A percentile compares a stretch with the other conserved stretches of the same genome.
Evolutionary conservation across 2,888 invertebrate genomes (phyloP).

Genomic region (Geophilus truncorum): DNA sequence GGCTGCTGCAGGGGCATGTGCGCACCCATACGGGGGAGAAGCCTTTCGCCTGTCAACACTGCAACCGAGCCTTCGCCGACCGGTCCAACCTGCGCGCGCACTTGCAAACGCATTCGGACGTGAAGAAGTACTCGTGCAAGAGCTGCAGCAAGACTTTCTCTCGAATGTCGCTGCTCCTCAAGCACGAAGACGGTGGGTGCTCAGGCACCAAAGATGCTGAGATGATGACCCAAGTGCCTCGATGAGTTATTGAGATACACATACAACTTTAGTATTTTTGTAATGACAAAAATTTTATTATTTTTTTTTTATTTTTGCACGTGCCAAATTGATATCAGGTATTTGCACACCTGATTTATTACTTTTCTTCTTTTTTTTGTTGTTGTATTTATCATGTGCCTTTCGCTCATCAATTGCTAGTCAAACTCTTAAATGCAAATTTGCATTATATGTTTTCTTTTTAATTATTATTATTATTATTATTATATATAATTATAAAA

Average conservation of each 20-base stretch:
- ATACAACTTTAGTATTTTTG: background rate
- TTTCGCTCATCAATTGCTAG: background rate
- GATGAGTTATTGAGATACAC: too few relatives aligned
- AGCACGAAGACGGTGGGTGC: constrained; percentile 87
- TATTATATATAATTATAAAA: too few relatives aligned
- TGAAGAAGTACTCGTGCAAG: constrained; percentile 93
- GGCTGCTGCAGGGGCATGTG: constrained; percentile 95
- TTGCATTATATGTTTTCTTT: too few relatives aligned
- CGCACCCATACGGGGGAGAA: constrained; percentile 97
- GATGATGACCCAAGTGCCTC: background rate
- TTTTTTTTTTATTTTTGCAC: background rate
- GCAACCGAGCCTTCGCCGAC: constrained; percentile 93
- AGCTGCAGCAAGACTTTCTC: constrained; percentile 94
- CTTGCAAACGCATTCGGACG: constrained; percentile 93
- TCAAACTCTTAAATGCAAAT: too few relatives aligned
- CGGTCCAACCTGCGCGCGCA: constrained; percentile 93
- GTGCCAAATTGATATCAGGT: background rate
- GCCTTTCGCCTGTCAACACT: constrained; percentile 92
- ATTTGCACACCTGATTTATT: background rate
- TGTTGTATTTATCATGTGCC: background rate
- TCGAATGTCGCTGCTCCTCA: constrained; percentile 88
- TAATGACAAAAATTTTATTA: background rate
- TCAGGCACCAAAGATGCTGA: background rate
- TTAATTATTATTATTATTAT: too few relatives aligned
- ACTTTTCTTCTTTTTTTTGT: background rate